Evolutionary conservation across 2,888 invertebrate species (phyloP).

Genomic region (Horisme vitalbata): DNA sequence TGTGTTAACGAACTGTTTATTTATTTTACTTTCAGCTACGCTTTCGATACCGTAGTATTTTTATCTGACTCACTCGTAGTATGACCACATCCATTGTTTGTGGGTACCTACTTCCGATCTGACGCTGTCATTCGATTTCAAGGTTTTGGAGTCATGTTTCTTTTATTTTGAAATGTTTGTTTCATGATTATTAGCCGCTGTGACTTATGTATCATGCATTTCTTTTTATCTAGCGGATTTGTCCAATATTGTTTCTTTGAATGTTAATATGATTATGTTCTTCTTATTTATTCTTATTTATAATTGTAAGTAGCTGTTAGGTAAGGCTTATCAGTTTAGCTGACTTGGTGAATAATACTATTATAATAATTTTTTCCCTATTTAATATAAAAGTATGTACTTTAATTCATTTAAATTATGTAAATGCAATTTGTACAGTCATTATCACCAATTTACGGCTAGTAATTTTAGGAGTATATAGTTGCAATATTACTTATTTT

Average conservation of each 20-base stretch:
- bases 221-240: too few relatives aligned
- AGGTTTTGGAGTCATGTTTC: slow-evolving; percentile 12
- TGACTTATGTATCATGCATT: too few relatives aligned
- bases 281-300: too few relatives aligned
- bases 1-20: too few relatives aligned
- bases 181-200: too few relatives aligned
- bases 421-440: not conserved
- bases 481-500: not conserved
- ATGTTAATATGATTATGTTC: too few relatives aligned
- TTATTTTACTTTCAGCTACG: not conserved
- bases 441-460: slow-evolving; percentile 6
- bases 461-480: slow-evolving; percentile 6
- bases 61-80: slow-evolving; percentile 9
- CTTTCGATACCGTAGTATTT: slow-evolving; percentile 3
- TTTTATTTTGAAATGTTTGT: slow-evolving; percentile 7
- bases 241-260: too few relatives aligned
- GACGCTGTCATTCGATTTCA: slow-evolving; percentile 12
- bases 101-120: not conserved
- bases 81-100: slow-evolving; percentile 18
- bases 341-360: too few relatives aligned
- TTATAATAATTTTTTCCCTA: too few relatives aligned
- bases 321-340: too few relatives aligned
- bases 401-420: not conserved
- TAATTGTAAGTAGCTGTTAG: too few relatives aligned
- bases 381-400: too few relatives aligned